Evolutionary conservation across 2,888 invertebrate genomes (phyloP), one percentile per base, ranked within the genome.

Genomic region (Scaptomyza flava): DNA sequence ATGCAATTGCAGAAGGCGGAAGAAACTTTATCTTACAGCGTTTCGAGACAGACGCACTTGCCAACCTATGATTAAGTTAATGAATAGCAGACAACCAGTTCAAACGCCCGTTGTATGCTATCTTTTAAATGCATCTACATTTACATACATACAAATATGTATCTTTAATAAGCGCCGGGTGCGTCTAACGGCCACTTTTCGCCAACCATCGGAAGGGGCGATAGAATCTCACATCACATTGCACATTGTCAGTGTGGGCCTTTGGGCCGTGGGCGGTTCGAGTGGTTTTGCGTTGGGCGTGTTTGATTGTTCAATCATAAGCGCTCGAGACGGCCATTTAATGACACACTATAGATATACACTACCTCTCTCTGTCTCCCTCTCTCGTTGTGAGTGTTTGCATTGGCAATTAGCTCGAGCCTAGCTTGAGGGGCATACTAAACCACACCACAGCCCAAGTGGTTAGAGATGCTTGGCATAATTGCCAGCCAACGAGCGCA

Each of bases 301-400:
- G 88, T 82, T 73, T 87, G 83, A 82, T 87, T 82, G 81, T 82
- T 82, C 83, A 82, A 87, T 82, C 81, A 87, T 77, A 82, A 80
- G 66, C 70, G 72, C 52, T 54, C 41, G 47, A 41, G 41, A 33
- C 61, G 67, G 59, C 78, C 50, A 43, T 63, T 65, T 81, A 87
- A 84, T 87, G 87, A 87, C 76, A 81, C 79, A 81, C 84, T 79
- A 58, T 45, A 47, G 2, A 38, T 41, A 41, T 41, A 41, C 41
- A 5, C 41, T 17, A 17, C 4, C 41, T 5, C 17, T 14, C 38
- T 38, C 3, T 11, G 6, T 36, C 36, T n/a, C 36, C 6, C 38
- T 14, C 14, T 14, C 2, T 41, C 9, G 14, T 1, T 38, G 3
- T 17, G 11, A 14, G 36, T 79, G 72, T 68, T 81, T 81, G 66